Evolutionary conservation across 2,888 invertebrate genomes (phyloP).

Genomic region (Polydrusus pterygomalis): DNA sequence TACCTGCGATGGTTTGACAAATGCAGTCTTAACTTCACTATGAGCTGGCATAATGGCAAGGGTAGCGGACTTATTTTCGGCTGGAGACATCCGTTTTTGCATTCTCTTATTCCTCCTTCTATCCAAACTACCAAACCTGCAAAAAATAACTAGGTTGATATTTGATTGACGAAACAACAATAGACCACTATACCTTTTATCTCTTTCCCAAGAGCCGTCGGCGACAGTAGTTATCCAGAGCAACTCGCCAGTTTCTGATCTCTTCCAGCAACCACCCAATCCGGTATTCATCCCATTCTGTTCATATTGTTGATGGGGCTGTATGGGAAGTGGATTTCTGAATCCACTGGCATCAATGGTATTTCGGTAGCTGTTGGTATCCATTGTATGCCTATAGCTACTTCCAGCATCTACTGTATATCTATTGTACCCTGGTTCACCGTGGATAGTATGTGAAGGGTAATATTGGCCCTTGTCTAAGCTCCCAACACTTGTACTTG

Average conservation of each 20-base stretch:
- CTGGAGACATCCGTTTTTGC: constrained; percentile 68
- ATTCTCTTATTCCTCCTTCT: constrained; percentile 73
- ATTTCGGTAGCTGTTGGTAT: constrained; percentile 39
- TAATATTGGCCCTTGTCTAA: constrained; percentile 61
- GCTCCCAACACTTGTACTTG: constrained; percentile 35
- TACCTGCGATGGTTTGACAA: constrained; percentile 66
- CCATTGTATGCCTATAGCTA: constrained; percentile 35
- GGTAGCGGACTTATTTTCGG: constrained; percentile 68
- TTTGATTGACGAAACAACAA: background rate
- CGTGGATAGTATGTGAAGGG: constrained; percentile 59
- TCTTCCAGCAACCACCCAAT: constrained; percentile 71
- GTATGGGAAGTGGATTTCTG: constrained; percentile 68
- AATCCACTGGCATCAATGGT: constrained; percentile 46
- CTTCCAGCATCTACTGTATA: constrained; percentile 28
- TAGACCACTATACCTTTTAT: constrained; percentile 66
- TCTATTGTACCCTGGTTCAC: constrained; percentile 49
- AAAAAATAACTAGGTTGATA: background rate
- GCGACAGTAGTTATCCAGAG: constrained; percentile 67
- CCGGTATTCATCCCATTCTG: constrained; percentile 65
- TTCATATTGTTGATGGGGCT: constrained; percentile 62
- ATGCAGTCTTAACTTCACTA: constrained; percentile 64
- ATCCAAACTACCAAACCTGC: constrained; percentile 77
- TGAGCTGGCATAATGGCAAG: constrained; percentile 64
- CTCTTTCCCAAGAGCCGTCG: constrained; percentile 67
- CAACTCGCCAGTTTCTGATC: constrained; percentile 68